phyloP scores from a whole-genome alignment of 23 tunicate genomes.

The Trididemnum nubilum region DNA sequence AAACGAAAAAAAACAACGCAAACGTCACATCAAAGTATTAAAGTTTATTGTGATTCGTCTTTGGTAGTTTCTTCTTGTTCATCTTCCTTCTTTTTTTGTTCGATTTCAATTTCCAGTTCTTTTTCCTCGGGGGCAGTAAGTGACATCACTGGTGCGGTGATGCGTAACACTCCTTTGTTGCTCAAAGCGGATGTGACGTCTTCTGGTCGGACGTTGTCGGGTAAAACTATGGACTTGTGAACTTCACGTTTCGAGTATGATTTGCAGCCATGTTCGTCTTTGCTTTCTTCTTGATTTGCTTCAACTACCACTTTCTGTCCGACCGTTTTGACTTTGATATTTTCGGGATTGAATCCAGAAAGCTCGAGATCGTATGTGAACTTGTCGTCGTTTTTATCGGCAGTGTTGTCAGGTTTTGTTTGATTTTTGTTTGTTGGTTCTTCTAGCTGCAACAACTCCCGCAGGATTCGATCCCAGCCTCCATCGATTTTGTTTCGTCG shows the following conservation, averaged over 20 bases:
- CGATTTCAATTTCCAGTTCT: conserved; percentile 12
- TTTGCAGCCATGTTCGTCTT: conserved; percentile 27
- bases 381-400: background rate
- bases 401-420: background rate
- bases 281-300: conserved; percentile 31
- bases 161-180: conserved; percentile 47
- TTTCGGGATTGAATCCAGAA: conserved; percentile 25
- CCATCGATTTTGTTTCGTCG: background rate
- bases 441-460: background rate
- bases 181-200: conserved; percentile 40
- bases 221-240: conserved; percentile 46
- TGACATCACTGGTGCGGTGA: conserved; percentile 52
- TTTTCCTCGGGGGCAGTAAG: conserved; percentile 30
- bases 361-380: conserved; percentile 7
- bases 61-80: background rate
- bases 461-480: background rate
- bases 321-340: conserved; percentile 40
- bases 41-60: background rate
- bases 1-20: background rate
- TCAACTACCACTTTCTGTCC: conserved; percentile 52
- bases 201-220: conserved; percentile 55
- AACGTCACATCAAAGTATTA: background rate
- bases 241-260: conserved; percentile 30
- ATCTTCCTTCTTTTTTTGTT: conserved; percentile 1
- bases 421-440: conserved; percentile 1